phyloP scores from a whole-genome alignment of 2,113 vertebrate species.

The Pituophis catenifer region DNA sequence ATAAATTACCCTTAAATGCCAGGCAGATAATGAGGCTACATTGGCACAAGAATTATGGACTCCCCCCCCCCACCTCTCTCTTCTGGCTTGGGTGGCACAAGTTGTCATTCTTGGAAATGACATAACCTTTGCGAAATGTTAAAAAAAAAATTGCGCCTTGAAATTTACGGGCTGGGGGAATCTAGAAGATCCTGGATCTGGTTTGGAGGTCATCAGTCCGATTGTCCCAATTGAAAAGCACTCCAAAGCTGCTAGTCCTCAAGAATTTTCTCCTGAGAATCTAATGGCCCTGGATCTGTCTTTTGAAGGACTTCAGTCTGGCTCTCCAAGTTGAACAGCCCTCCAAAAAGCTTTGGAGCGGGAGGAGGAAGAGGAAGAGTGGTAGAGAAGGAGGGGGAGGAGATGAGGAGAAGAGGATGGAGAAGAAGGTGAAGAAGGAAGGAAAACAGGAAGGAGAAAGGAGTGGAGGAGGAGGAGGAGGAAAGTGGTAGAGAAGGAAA shows the following conservation, averaged over 20 bases:
- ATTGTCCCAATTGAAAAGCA: not conserved
- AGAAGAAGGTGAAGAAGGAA: not conserved
- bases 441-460: not conserved
- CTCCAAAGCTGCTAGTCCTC: not conserved
- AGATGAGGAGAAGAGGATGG: not conserved
- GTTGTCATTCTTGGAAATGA: accelerated
- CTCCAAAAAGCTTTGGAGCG: not conserved
- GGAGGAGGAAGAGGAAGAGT: not conserved
- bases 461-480: no score
- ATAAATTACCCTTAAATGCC: slow-evolving; percentile 64
- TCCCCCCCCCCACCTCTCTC: not conserved
- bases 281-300: not conserved
- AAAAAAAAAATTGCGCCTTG: slow-evolving; percentile 7
- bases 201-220: not conserved
- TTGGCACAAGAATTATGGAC: slow-evolving; percentile 4
- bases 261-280: not conserved
- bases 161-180: slow-evolving; percentile 23
- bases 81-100: not conserved
- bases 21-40: slow-evolving; percentile 48
- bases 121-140: slow-evolving; percentile 22
- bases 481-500: no score
- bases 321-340: not conserved
- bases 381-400: not conserved
- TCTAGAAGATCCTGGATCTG: not conserved
- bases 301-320: not conserved